A percentile compares a stretch with the other conserved stretches of the same genome.
These are phyloP conservation scores for Betta splendens DNA, from an alignment of 2,797 vertebrate genomes.

Conservation along the genomic window DNA sequence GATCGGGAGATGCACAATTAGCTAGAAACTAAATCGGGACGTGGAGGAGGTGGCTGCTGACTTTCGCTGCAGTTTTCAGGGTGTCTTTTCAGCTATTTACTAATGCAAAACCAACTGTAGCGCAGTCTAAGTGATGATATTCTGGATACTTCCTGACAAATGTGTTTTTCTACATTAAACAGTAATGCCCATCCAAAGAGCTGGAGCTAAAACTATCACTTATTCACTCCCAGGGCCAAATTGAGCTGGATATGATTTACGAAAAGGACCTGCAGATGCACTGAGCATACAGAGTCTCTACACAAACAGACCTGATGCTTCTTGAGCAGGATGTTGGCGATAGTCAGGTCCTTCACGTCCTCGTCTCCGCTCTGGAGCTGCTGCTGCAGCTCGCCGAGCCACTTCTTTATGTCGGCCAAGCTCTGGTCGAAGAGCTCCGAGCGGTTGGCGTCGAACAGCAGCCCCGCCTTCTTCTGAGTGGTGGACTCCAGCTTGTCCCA, in stretches of 20 bases:
- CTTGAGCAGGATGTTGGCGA: constrained; percentile 92
- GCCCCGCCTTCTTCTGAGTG: constrained; percentile 86
- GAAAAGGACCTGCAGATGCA: background rate
- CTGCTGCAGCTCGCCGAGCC: constrained; percentile 86
- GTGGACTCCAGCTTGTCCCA: constrained; percentile 88
- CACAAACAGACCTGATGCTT: constrained; percentile 86
- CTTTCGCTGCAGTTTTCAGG: constrained; percentile 16
- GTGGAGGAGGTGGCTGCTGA: constrained; percentile 7
- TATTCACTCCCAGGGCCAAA: constrained; percentile 4
- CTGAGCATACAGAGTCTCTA: background rate
- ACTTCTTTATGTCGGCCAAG: constrained; percentile 87
- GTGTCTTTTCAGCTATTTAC: constrained; percentile 3
- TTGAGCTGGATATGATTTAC: constrained; percentile 9
- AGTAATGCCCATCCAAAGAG: constrained; percentile 3
- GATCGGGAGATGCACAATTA: constrained; percentile 42
- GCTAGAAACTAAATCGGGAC: constrained; percentile 45
- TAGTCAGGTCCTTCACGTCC: constrained; percentile 90
- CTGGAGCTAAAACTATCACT: constrained; percentile 5
- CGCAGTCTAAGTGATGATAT: background rate
- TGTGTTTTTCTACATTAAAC: background rate
- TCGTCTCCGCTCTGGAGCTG: constrained; percentile 86
- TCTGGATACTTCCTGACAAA: constrained; percentile 2
- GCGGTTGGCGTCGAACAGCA: constrained; percentile 91
- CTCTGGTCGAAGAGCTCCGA: constrained; percentile 90
- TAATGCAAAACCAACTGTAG: background rate